Evolutionary conservation across 2,797 vertebrate species (phyloP), one percentile per base, ranked within the genome.

Genomic region (Amblyopsis hoosieri): DNA sequence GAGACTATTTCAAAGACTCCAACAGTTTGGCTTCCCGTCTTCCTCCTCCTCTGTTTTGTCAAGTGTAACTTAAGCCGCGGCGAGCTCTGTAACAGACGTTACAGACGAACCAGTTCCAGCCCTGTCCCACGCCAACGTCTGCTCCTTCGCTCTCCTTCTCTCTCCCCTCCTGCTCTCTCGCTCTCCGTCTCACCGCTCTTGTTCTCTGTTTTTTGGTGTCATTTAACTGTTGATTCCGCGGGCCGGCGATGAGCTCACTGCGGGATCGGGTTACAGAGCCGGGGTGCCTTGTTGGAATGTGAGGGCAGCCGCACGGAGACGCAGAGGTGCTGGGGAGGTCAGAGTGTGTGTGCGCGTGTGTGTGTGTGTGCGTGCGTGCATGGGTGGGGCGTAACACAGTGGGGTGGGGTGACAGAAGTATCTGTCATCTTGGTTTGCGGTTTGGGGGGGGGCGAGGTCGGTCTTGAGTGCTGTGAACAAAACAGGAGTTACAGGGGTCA

Each of bases 401-500:
- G 72, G 54, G 61, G 59, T 15, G 51, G 56, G 61, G 72, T 59
- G 71, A 81, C 50, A 53, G 65, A 58, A 72, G 67, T 46, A 82
- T 82, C 75, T 65, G 81, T 83, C 78, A 80, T 81, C 69, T 67
- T 62, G 79, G 79, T 71, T 81, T 67, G 63, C 59, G 74, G 78
- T 88, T 72, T 79, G 17, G 72, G 31, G n/a, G 29, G 15, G 23
- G 17, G 74, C 7, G 13, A 11, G n/a, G 29, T 1, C 3, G 31
- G 72, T 67, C 70, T 66, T 72, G 62, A 67, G 80, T 56, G 81
- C 61, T 5, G 51, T 62, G 88, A 90, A 92, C 85, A 87, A 85
- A 90, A 87, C 81, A 81, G 84, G 80, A 91, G 89, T 90, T 81
- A 72, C 71, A 66, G 81, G 72, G 87, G 88, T 89, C 80, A 85